Evolutionary conservation across 2,113 vertebrate genomes (phyloP), one percentile per base, ranked within the genome.

Genomic region (Cavia porcellus): DNA sequence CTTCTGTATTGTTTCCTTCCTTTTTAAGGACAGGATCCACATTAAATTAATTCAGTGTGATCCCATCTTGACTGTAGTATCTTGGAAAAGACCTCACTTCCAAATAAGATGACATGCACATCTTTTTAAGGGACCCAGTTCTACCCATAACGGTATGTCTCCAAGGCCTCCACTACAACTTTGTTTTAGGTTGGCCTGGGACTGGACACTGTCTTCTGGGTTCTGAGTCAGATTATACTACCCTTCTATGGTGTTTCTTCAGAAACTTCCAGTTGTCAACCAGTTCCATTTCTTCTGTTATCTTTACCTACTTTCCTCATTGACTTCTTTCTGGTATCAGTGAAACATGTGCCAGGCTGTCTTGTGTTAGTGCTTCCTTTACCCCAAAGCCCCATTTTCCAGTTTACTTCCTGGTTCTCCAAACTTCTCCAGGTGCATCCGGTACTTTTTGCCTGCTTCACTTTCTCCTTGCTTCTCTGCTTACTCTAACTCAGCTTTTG

Each of bases 331-430:
- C 70, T 83, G 42, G 24, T 72, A 50, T 57, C 17, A 1, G 38
- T 35, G 79, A 70, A 12, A 82, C 20, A 24, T 1, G 24, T 4
- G 2, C 19, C 2, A 17, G 28, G 13, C 38, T n/a, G 7, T 19
- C n/a, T 38, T 7, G 7, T 84, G 64, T 62, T n/a, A 13, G 17
- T 0, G 24, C 32, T 32, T 30, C 30, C 13, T 50, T 45, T 30
- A 14, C 1, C 11, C 19, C 0, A 0, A 45, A 32, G 32, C 68
- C 30, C n/a, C 12, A 5, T 75, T 32, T 47, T 19, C n/a, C 20
- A 24, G 22, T 30, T 79, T 68, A 61, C 82, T 22, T 66, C 52
- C 17, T 45, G 64, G 57, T 92, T 74, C 86, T 75, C 15, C 25
- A 8, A 1, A 24, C 10, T 50, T 72, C 52, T 74, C 66, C n/a